phyloP scores from a whole-genome alignment of 2,113 vertebrate genomes.

The Galemys pyrenaicus region DNA sequence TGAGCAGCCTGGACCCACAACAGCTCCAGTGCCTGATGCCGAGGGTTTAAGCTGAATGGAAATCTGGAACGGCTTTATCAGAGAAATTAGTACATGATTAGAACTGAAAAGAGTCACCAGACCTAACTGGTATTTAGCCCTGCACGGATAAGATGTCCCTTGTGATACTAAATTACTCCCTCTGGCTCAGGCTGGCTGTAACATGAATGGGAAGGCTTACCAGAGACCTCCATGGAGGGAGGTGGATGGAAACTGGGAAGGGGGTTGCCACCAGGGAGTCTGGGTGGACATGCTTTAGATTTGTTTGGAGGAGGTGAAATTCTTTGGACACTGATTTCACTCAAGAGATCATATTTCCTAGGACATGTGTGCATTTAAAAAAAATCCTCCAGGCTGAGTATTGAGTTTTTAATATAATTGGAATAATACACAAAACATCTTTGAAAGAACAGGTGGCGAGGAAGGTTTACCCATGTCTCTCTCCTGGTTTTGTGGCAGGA shows the following conservation, averaged over 20 bases:
- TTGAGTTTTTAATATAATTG: neutral
- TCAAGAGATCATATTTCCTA: neutral
- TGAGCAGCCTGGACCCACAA: neutral
- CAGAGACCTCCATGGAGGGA: neutral
- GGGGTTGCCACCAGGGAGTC: rapidly evolving
- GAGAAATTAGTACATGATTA: conserved; percentile 61
- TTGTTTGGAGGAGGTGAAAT: neutral
- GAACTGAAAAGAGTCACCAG: conserved; percentile 48
- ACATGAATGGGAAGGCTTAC: conserved; percentile 33
- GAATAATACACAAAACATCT: neutral
- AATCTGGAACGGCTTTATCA: conserved; percentile 61
- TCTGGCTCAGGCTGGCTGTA: neutral
- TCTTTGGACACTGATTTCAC: neutral
- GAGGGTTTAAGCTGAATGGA: neutral
- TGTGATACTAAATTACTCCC: neutral
- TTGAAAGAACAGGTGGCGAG: neutral
- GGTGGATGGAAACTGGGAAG: neutral
- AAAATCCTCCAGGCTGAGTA: neutral
- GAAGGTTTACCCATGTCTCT: rapidly evolving
- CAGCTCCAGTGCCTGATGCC: neutral
- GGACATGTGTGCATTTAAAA: neutral
- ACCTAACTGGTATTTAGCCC: conserved; percentile 44
- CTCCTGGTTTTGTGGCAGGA: neutral
- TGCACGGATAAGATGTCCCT: conserved; percentile 15
- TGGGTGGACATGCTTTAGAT: neutral